Conservation (phyloP, 2,797 vertebrate genomes). For the Hyperoplus immaculatus region DNA sequence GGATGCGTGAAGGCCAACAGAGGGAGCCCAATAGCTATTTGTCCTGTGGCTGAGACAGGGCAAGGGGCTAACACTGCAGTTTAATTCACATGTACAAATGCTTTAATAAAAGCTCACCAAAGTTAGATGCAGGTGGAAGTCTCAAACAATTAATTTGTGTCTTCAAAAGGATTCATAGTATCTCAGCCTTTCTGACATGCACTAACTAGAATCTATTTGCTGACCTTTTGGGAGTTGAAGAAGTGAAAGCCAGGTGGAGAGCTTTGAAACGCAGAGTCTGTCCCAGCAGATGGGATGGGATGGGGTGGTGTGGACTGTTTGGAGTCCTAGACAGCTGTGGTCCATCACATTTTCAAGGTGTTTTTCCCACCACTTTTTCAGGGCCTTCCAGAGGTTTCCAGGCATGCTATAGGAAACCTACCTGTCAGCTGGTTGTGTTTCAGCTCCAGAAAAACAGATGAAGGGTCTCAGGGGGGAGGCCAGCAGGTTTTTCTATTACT, state of each 20-base stretch:
- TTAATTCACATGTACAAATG: conserved; percentile 47
- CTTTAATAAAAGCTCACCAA: conserved; percentile 14
- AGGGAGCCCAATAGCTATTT: conserved; percentile 83
- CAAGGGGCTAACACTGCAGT: conserved; percentile 10
- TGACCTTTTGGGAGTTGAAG: conserved; percentile 12
- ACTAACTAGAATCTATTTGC: conserved; percentile 25
- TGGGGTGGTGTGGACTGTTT: conserved; percentile 6
- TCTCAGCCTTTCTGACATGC: conserved; percentile 18
- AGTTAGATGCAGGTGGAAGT: not conserved
- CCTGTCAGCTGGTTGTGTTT: conserved; percentile 64
- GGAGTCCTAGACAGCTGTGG: conserved; percentile 57
- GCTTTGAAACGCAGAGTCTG: conserved; percentile 39
- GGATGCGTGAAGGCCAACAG: conserved; percentile 74
- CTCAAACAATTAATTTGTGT: not conserved
- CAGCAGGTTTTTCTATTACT: conserved; percentile 66
- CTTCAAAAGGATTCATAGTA: not conserved
- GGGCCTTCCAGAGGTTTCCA: conserved; percentile 59
- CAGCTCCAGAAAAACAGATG: conserved; percentile 49
- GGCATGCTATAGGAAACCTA: conserved; percentile 42
- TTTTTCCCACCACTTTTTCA: conserved; percentile 42
- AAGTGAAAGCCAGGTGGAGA: conserved; percentile 29
- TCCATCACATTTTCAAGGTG: conserved; percentile 67
- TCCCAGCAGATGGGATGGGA: conserved; percentile 65
- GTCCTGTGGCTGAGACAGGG: conserved; percentile 45
- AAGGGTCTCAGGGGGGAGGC: conserved; percentile 58